These are phyloP conservation scores for Pycnomerus fuliginosus DNA, from an alignment of 2,888 invertebrate genomes.

Conservation along the genomic window DNA sequence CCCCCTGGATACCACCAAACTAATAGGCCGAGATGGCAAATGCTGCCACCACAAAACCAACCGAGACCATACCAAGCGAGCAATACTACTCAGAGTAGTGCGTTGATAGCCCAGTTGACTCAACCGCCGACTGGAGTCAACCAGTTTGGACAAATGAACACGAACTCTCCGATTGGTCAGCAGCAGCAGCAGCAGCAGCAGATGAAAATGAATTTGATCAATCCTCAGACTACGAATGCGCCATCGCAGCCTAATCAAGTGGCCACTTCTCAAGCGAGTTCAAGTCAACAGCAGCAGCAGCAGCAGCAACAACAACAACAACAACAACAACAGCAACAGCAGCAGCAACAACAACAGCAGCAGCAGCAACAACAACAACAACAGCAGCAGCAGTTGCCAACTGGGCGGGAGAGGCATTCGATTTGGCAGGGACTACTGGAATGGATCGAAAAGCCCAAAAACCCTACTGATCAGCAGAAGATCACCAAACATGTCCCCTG, in stretches of 20 bases:
- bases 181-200: slow-evolving; percentile 44
- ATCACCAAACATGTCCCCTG: slow-evolving; percentile 73
- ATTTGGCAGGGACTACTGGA: slow-evolving; percentile 75
- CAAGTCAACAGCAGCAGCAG: slow-evolving; percentile 12
- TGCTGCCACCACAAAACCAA: slow-evolving; percentile 61
- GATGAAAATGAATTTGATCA: slow-evolving; percentile 38
- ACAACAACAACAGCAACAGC: slow-evolving; percentile 26
- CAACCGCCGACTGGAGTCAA: slow-evolving; percentile 59
- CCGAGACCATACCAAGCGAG: slow-evolving; percentile 40
- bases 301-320: background rate
- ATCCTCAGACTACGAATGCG: slow-evolving; percentile 28
- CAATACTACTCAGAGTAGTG: slow-evolving; percentile 54
- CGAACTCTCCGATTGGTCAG: slow-evolving; percentile 43
- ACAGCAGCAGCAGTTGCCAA: slow-evolving; percentile 48
- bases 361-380: slow-evolving; percentile 44
- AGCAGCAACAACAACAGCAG: slow-evolving; percentile 48
- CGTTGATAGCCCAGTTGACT: slow-evolving; percentile 60
- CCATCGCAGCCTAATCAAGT: slow-evolving; percentile 42
- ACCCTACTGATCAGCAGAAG: slow-evolving; percentile 74
- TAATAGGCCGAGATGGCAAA: slow-evolving; percentile 53
- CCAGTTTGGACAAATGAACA: slow-evolving; percentile 51
- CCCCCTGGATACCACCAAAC: slow-evolving; percentile 21
- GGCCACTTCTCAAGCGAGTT: slow-evolving; percentile 41
- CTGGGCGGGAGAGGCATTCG: slow-evolving; percentile 57
- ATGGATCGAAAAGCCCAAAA: slow-evolving; percentile 90